Percentiles rank a stretch among this genome's conserved stretches.
Conservation (phyloP, 2,797 vertebrate genomes). For the Neostethus bicornis region DNA sequence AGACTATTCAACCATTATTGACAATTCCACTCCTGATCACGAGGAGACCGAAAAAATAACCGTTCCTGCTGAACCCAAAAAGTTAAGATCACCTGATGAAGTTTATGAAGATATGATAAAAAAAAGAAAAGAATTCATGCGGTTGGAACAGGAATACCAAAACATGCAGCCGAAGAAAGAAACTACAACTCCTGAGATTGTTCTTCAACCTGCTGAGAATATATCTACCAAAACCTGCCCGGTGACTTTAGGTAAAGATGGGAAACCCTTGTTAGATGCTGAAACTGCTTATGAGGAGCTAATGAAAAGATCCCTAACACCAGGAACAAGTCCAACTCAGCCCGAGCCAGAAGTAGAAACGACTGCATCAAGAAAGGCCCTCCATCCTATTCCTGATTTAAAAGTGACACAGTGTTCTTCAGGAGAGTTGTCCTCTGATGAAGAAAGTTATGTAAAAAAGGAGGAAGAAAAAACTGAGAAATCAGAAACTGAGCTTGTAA, state of each 20-base stretch:
- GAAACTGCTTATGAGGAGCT: constrained; percentile 93
- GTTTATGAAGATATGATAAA: constrained; percentile 90
- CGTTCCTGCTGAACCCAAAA: constrained; percentile 84
- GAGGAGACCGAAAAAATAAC: constrained; percentile 81
- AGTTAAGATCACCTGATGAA: constrained; percentile 85
- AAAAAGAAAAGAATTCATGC: constrained; percentile 85
- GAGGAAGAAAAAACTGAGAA: constrained; percentile 52
- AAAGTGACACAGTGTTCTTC: constrained; percentile 98
- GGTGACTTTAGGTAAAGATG: constrained; percentile 82
- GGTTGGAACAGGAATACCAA: constrained; percentile 87
- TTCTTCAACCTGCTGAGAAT: constrained; percentile 85
- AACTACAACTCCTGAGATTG: constrained; percentile 83
- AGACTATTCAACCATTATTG: constrained; percentile 93
- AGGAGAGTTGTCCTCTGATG: constrained; percentile 91
- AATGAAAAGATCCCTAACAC: constrained; percentile 89
- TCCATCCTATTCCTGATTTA: constrained; percentile 94
- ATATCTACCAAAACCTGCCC: constrained; percentile 77
- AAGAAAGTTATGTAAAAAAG: constrained; percentile 86
- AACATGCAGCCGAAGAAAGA: constrained; percentile 81
- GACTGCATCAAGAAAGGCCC: constrained; percentile 77
- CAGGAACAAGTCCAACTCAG: constrained; percentile 89
- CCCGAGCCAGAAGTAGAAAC: constrained; percentile 68
- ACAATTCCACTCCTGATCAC: constrained; percentile 80
- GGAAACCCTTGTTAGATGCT: constrained; percentile 89
- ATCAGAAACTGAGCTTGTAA: constrained; percentile 50